These are phyloP conservation scores for Dermatemys mawii DNA, from an alignment of 2,113 vertebrate genomes.

Conservation along the genomic window DNA sequence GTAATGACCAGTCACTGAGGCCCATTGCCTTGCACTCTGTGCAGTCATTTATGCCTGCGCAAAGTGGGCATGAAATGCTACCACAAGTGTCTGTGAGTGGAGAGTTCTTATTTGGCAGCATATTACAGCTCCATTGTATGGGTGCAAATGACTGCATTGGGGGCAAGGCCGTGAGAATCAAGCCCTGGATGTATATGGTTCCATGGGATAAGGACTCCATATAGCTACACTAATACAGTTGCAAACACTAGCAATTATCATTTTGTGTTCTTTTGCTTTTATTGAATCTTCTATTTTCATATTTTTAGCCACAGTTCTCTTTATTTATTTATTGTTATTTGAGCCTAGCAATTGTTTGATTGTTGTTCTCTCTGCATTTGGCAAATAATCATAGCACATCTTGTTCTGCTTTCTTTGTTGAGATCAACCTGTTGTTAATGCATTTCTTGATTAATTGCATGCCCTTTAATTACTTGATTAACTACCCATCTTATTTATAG, in stretches of 20 bases:
- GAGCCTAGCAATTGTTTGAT: neutral
- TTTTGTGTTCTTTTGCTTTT: neutral
- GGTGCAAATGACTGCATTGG: neutral
- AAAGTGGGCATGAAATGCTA: neutral
- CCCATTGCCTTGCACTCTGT: fast-evolving
- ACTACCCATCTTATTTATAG: neutral
- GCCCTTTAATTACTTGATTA: neutral
- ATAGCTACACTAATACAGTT: neutral
- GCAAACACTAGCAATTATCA: neutral
- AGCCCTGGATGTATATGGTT: neutral
- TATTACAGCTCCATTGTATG: neutral
- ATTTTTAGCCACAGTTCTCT: neutral
- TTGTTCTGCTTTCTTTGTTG: neutral
- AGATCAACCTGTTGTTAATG: neutral
- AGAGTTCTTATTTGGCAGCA: neutral
- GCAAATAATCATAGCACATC: neutral
- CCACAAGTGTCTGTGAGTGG: neutral
- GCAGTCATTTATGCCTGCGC: neutral
- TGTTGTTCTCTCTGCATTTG: neutral
- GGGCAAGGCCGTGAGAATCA: neutral
- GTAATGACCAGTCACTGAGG: neutral
- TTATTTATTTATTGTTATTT: neutral
- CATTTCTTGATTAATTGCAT: fast-evolving
- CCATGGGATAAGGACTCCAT: neutral
- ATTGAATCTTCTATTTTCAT: neutral